Base-by-base conservation (phyloP, 2,113 vertebrate genomes). In the Forbesichthys papilliferus region DNA sequence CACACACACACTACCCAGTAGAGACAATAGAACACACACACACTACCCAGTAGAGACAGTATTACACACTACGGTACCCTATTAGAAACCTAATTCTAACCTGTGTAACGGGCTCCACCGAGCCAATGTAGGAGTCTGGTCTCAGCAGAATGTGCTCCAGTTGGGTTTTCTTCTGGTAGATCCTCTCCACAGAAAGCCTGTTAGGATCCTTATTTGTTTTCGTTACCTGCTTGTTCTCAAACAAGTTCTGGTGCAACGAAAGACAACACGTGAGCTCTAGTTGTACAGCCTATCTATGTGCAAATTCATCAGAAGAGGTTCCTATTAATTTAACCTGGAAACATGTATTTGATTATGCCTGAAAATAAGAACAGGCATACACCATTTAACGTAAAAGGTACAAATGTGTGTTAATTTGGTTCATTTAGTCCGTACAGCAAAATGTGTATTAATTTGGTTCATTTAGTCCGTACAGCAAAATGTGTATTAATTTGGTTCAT, bases 111-210 rank as follows among this genome's bases (percentile, higher is more conserved):
- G 93, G 89, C 86, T 99, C 96, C 78, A 99, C 96, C 2, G 98
- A 99, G 59, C 98, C 98, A 48, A 99, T 95, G 89, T 99, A 99
- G 68, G 96, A 95, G 88, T 99, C 98, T 0, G 98, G 98, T 61
- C 98, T 93, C 83, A 99, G 98, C 92, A 99, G 88, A 80, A 99
- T 99, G 80, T 99, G 98, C 92, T 99, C 98, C 90, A 99, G 78
- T 78, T 99, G 98, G 0, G 97, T 96, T 89, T 99, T 99, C 89
- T 99, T 99, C 87, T 99, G 98, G 81, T 99, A 99, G 87, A 99
- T 96, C 69, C 95, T 94, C 88, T 99, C 98, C 79, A 98, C 90
- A 0, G 96, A 94, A 52, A 98, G 36, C 5, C 91, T 89, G 78
- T 95, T 95, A 0, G 91, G 90, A 87, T 93, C 91, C 86, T 95